Evolutionary conservation across 2,797 vertebrate genomes (phyloP), one percentile per base, ranked within the genome.

Genomic region (Buceros bicornis): DNA sequence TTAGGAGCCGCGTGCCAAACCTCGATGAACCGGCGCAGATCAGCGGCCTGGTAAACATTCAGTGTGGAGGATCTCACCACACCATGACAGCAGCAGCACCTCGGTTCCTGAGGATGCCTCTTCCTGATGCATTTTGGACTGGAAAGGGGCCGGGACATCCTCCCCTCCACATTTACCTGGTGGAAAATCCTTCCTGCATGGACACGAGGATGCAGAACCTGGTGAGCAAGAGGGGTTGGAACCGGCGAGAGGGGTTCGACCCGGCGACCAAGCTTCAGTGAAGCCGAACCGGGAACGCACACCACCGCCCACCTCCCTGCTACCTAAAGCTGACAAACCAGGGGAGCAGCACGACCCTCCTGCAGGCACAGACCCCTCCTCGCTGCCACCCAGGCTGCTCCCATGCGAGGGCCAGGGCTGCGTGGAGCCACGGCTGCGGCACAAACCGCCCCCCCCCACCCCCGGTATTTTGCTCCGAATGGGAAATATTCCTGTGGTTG

Each of bases 61-160:
- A 50, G 24, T 12, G 2, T 0, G 35, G 60, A 16, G 79, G 47
- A 43, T 15, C 54, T 20, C 31, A 8, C 58, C 2, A 42, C 6
- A 4, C 54, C 14, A 15, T 3, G 70, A 6, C 19, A 4, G 51
- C 85, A 54, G 50, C 87, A 62, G 90, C 79, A 71, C 76, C 79
- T 33, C 64, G 0, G 8, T 26, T 0, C 4, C 28, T 1, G 0
- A 5, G 48, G 12, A 47, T 1, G n/a, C 53, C 16, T 31, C 3
- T 60, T 7, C 64, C 6, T 24, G 45, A 40, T 4, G 42, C 9
- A 0, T 14, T 20, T 2, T 8, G 60, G 15, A 14, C 19, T 0
- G 31, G 28, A 29, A 28, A 45, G 45, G 40, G 70, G 62, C 50
- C 9, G 29, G 17, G 43, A 15, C 64, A 56, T 8, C 70, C 24